These are phyloP conservation scores for Motacilla alba DNA, from an alignment of 2,113 vertebrate genomes.

Conservation along the genomic window DNA sequence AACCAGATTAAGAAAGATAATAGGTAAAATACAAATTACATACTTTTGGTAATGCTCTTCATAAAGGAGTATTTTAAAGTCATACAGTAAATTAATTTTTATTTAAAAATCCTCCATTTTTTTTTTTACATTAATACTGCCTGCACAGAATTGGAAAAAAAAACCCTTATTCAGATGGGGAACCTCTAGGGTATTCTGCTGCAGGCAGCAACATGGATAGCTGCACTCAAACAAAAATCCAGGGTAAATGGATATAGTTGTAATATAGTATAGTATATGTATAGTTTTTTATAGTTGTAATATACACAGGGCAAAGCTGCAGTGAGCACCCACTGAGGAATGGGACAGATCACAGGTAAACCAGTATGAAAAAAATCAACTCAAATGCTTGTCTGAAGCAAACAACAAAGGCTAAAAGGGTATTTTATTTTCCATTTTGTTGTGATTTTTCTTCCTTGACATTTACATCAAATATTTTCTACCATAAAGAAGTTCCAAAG, in stretches of 20 bases:
- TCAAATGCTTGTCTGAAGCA: neutral
- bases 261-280: too few species aligned
- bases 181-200: neutral
- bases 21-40: conserved; percentile 18
- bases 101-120: neutral
- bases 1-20: conserved; percentile 17
- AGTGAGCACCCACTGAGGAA: neutral
- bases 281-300: too few species aligned
- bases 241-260: neutral
- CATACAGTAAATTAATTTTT: neutral
- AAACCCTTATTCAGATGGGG: neutral
- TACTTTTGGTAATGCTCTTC: neutral
- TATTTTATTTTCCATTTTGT: neutral
- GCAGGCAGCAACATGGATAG: neutral
- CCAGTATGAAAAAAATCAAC: neutral
- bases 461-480: neutral
- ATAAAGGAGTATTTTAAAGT: neutral
- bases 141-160: neutral
- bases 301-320: neutral
- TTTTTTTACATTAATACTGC: neutral
- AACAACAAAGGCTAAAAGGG: neutral
- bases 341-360: neutral
- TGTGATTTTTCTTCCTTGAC: neutral
- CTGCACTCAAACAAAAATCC: neutral
- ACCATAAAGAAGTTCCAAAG: neutral